phyloP scores from a whole-genome alignment of 2,113 vertebrate species.

The Bombycilla garrulus region DNA sequence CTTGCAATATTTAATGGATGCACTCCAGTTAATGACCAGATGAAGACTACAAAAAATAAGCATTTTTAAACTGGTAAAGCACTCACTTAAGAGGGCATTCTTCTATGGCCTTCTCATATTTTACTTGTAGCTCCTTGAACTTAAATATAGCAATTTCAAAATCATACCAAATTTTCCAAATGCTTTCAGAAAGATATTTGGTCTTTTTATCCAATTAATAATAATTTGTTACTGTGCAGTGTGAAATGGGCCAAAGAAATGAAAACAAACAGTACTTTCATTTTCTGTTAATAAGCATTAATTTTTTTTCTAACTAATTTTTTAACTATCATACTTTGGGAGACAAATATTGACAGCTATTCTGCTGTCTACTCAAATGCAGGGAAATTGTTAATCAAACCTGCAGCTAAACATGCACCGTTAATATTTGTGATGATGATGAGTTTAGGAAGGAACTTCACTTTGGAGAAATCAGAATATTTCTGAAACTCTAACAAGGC shows the following conservation, averaged over 20 bases:
- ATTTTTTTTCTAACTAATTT: not conserved
- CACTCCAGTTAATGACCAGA: not conserved
- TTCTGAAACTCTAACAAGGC: not conserved
- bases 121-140: not conserved
- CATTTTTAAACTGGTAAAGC: not conserved
- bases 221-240: not conserved
- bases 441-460: not conserved
- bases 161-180: not conserved
- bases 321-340: not conserved
- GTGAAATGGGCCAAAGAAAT: not conserved
- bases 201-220: not conserved
- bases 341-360: slow-evolving; percentile 7
- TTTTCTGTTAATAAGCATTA: not conserved
- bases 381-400: slow-evolving; percentile 33
- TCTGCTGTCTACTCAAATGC: not conserved
- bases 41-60: not conserved
- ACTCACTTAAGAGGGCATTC: not conserved
- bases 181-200: not conserved
- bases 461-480: not conserved
- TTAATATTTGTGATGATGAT: slow-evolving; percentile 20
- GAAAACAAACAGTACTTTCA: not conserved
- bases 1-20: not conserved
- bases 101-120: not conserved
- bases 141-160: not conserved
- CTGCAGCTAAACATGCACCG: not conserved